Conservation (phyloP, 2,113 vertebrate genomes). For the Cololabis saira region DNA sequence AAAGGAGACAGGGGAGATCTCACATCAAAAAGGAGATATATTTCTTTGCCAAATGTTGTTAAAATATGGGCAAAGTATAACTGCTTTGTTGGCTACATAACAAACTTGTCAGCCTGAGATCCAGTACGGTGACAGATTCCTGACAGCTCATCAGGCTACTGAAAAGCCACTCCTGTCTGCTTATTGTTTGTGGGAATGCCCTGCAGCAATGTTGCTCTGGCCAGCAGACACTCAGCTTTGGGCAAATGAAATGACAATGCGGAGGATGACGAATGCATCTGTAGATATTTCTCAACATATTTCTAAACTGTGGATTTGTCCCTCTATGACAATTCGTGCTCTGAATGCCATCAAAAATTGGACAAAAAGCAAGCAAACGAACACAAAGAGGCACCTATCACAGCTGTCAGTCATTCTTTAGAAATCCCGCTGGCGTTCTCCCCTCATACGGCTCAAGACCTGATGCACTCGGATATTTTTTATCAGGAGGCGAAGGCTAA, state of each 20-base stretch:
- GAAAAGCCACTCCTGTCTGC: constrained; percentile 15
- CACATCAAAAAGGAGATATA: neutral
- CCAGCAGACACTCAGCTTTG: constrained; percentile 15
- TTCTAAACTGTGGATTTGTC: constrained; percentile 8
- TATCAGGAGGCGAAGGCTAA: constrained; percentile 20
- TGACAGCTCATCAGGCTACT: constrained; percentile 34
- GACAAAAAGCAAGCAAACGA: constrained; percentile 4
- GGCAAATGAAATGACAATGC: constrained; percentile 35
- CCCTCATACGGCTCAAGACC: neutral
- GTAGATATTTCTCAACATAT: constrained; percentile 17
- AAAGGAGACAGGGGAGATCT: constrained; percentile 1
- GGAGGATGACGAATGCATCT: constrained; percentile 26
- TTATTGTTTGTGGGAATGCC: constrained; percentile 29
- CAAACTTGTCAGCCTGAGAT: constrained; percentile 5
- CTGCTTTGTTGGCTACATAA: constrained; percentile 21
- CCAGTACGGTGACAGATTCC: constrained; percentile 30
- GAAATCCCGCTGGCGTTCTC: constrained; percentile 5
- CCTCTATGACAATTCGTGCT: neutral
- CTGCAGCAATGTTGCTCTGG: constrained; percentile 13
- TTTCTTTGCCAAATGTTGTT: constrained; percentile 10
- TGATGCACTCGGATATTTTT: constrained; percentile 38
- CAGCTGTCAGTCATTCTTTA: constrained; percentile 34
- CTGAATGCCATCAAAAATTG: constrained; percentile 1
- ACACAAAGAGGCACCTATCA: constrained; percentile 6
- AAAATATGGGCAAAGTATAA: constrained; percentile 6